phyloP scores from a whole-genome alignment of 1,140 invertebrate species.

The Drosophila sturtevanti region DNA sequence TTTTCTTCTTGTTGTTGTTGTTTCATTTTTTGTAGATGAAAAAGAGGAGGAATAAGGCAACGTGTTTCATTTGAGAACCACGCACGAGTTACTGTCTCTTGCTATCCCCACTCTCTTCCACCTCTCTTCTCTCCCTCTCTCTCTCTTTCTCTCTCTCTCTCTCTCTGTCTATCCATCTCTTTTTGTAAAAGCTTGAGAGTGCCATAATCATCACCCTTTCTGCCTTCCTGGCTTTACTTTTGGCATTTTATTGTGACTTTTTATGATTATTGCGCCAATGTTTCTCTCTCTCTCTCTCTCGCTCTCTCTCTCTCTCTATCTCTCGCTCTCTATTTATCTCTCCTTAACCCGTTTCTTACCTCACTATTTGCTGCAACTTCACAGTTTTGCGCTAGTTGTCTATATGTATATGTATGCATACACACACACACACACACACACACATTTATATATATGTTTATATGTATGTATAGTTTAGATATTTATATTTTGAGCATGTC shows the following conservation, averaged over 20 bases:
- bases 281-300: conserved; percentile 10
- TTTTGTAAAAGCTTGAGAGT: conserved; percentile 12
- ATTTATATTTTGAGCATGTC: conserved; percentile 42
- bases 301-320: background rate
- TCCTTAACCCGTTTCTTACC: background rate
- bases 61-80: conserved; percentile 48
- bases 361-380: conserved; percentile 25
- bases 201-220: conserved; percentile 54
- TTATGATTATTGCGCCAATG: conserved; percentile 73
- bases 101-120: background rate
- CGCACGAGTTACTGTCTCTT: conserved; percentile 44
- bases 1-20: conserved; percentile 1
- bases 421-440: too few relatives aligned
- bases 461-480: conserved; percentile 14
- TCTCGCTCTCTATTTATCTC: too few relatives aligned
- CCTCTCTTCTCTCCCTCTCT: background rate
- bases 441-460: background rate
- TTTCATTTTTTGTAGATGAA: conserved; percentile 7
- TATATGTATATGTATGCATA: background rate
- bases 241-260: conserved; percentile 71
- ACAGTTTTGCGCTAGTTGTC: conserved; percentile 2
- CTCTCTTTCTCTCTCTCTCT: background rate
- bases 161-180: background rate
- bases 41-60: conserved; percentile 27
- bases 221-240: conserved; percentile 22